Percentiles rank a stretch among this genome's conserved stretches.
phyloP scores from a whole-genome alignment of 1,140 invertebrate species.

The Zaprionus ornatus region DNA sequence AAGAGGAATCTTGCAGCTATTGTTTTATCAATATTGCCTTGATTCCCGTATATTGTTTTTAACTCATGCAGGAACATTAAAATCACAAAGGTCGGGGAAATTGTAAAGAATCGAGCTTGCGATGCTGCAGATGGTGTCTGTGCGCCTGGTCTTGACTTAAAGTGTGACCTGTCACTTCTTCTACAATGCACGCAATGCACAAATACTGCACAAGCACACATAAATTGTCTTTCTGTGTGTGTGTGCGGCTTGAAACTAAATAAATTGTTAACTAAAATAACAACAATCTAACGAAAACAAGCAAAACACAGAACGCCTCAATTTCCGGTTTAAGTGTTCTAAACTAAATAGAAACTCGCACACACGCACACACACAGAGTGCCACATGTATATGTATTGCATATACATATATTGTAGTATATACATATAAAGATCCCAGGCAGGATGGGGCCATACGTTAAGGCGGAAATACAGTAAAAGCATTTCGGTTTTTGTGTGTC shows the following conservation, averaged over 20 bases:
- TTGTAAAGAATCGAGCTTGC: neutral
- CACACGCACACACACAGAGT: conserved; percentile 20
- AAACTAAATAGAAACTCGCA: conserved; percentile 74
- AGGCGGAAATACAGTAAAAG: conserved; percentile 79
- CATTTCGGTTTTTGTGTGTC: conserved; percentile 72
- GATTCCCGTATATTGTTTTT: too few relatives aligned
- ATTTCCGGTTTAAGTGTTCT: conserved; percentile 82
- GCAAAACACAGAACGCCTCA: conserved; percentile 81
- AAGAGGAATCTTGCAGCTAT: too few relatives aligned
- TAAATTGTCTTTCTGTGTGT: conserved; percentile 50
- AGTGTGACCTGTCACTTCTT: conserved; percentile 43
- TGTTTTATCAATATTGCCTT: too few relatives aligned
- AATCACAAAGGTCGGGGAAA: neutral
- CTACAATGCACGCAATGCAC: conserved; percentile 48
- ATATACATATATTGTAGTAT: conserved; percentile 2
- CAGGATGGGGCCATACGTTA: conserved; percentile 56
- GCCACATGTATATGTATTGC: conserved; percentile 8
- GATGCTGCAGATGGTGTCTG: neutral
- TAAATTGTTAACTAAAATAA: conserved; percentile 83
- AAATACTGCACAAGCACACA: conserved; percentile 56
- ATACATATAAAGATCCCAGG: conserved; percentile 5
- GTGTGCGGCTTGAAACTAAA: conserved; percentile 62
- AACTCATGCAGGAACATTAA: too few relatives aligned
- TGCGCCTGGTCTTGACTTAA: conserved; percentile 24
- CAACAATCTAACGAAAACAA: conserved; percentile 81